phyloP scores from a whole-genome alignment of 2,797 vertebrate species.

The Sciurus carolinensis region DNA sequence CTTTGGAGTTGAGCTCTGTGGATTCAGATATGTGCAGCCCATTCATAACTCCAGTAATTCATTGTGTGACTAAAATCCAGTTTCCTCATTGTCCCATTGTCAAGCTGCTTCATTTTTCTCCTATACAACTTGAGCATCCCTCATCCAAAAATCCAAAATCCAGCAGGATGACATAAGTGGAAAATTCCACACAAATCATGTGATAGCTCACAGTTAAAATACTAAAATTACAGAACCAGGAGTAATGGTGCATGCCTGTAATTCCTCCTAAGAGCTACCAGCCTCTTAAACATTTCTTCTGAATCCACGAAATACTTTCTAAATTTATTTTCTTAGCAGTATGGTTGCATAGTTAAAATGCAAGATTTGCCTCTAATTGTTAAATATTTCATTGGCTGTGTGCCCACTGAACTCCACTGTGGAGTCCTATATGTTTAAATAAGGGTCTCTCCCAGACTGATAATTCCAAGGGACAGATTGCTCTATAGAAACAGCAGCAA shows the following conservation, averaged over 20 bases:
- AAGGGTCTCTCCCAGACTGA: background rate
- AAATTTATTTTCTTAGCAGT: constrained; percentile 58
- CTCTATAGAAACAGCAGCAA: constrained; percentile 54
- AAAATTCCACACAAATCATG: background rate
- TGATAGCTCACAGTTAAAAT: background rate
- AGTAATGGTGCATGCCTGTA: too few species aligned
- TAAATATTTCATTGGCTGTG: constrained; percentile 67
- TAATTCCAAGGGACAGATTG: background rate
- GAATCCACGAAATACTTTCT: constrained; percentile 58
- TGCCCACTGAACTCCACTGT: constrained; percentile 37
- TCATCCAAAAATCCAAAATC: background rate
- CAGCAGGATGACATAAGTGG: background rate
- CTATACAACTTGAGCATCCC: background rate
- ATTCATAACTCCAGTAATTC: background rate
- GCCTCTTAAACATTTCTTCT: constrained; percentile 60
- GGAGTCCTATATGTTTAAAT: constrained; percentile 3
- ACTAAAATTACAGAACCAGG: too few species aligned
- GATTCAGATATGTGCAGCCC: background rate
- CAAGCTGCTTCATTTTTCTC: background rate
- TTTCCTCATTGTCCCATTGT: constrained; percentile 28
- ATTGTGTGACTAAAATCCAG: background rate
- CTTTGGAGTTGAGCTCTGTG: constrained; percentile 4
- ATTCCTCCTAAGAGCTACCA: constrained; percentile 16
- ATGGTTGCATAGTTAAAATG: constrained; percentile 14
- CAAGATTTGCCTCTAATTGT: constrained; percentile 56